Evolutionary conservation across 2,888 invertebrate genomes (phyloP).

Genomic region (Trachelus troglodyta): DNA sequence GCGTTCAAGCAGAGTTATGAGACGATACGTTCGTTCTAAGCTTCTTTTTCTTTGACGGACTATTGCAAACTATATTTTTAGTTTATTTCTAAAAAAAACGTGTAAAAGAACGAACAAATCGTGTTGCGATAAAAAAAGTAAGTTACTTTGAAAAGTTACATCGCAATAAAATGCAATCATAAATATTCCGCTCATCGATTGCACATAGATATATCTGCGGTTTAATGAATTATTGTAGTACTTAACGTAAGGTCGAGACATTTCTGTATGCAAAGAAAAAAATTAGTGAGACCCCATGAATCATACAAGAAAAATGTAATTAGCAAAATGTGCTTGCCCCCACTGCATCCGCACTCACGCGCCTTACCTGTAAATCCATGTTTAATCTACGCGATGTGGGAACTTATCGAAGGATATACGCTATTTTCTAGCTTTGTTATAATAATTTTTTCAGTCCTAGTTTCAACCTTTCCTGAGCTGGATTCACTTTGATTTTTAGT

Average conservation of each 20-base stretch:
- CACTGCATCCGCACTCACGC: slow-evolving; percentile 31
- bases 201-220: not conserved
- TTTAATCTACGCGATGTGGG: slow-evolving; percentile 45
- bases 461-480: slow-evolving; percentile 77
- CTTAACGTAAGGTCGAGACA: not conserved
- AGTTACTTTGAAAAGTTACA: not conserved
- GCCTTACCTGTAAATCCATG: slow-evolving; percentile 60
- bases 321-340: not conserved
- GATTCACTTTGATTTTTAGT: slow-evolving; percentile 86
- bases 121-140: not conserved
- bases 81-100: not conserved
- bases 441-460: slow-evolving; percentile 75
- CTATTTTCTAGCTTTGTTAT: slow-evolving; percentile 65
- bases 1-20: not conserved
- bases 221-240: not conserved
- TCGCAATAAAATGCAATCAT: not conserved
- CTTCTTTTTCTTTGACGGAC: not conserved
- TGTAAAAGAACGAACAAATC: not conserved
- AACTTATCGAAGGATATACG: slow-evolving; percentile 40
- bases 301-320: not conserved
- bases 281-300: not conserved
- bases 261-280: not conserved
- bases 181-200: not conserved
- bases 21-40: not conserved
- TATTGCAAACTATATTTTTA: not conserved